Base-by-base conservation (phyloP, 2,888 invertebrate genomes). In the Agrotis exclamationis region DNA sequence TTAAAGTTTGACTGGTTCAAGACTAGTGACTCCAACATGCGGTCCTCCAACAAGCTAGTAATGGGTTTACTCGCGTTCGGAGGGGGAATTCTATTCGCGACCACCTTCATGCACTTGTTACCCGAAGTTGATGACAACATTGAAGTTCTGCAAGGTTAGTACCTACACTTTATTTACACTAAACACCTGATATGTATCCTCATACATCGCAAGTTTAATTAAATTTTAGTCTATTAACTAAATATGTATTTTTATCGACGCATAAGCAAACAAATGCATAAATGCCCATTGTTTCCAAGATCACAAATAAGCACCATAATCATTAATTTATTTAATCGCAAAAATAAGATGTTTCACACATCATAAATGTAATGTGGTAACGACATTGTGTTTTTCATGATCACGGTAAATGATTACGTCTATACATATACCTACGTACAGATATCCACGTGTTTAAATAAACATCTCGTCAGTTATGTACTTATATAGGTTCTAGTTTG, bases 1-100 rank as follows among this genome's bases (percentile, higher is more conserved):
- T 95, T 96, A 68, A 97, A 97, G 91, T 97, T 97, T 80, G 96
- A 97, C 80, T 97, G 97, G 97, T 95, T 97, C 77, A 94, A 93
- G 71, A 86, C 92, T 1, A 88, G 92, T 47, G 93, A 93, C 60
- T 88, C 94, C 14, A 92, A 96, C 75, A 93, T 97, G 87, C 90
- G 94, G 58, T 91, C 94, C 45, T 97, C 97, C 7, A 96, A 96
- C 84, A 89, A 87, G 83, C 85, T 97, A 28, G 97, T 97, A 56
- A 95, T 97, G 82, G 95, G 97, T n/a, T 90, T 98, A 13, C 92
- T 98, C 58, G 97, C 98, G 63, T 97, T 98, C 81, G 98, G 98
- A 14, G 98, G 98, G 13, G 98, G 98, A 9, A 98, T 98, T 0
- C 94, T 98, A 11, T 96, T 98, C 64, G 97, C 97, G 80, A 98